These are phyloP conservation scores for Muraenolepis orangiensis DNA, from an alignment of 2,797 vertebrate genomes.

Conservation along the genomic window DNA sequence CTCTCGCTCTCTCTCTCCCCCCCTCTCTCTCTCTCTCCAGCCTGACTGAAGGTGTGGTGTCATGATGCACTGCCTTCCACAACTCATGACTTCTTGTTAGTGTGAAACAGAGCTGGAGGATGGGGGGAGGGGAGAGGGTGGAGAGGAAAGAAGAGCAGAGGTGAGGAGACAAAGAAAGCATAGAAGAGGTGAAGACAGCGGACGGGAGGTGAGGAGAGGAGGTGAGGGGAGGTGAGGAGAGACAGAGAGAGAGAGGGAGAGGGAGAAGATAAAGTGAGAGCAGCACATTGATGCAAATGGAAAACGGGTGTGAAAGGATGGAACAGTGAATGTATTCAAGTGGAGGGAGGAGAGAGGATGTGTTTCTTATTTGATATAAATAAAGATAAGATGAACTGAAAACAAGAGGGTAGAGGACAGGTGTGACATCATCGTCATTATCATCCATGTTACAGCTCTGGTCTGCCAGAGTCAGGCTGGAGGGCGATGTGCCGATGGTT, in stretches of 20 bases:
- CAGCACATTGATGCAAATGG: not conserved
- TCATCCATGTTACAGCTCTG: not conserved
- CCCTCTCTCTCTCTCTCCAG: not conserved
- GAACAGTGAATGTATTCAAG: no score
- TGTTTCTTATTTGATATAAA: not conserved
- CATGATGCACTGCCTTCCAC: not conserved
- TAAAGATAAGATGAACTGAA: not conserved
- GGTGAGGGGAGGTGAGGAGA: not conserved
- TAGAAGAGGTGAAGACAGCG: no score
- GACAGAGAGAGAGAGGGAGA: not conserved
- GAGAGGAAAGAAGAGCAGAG: not conserved
- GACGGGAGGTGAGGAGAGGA: not conserved
- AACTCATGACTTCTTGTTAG: not conserved
- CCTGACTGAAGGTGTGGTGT: not conserved
- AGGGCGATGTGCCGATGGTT: not conserved
- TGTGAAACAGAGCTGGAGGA: not conserved
- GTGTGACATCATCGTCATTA: not conserved
- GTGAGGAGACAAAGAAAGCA: not conserved
- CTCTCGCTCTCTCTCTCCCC: no score
- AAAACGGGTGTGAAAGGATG: not conserved
- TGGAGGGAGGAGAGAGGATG: no score
- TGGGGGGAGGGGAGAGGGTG: not conserved
- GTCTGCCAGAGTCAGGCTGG: conserved; percentile 13
- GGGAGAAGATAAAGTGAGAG: not conserved
- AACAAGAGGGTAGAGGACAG: not conserved